phyloP scores from a whole-genome alignment of 2,113 vertebrate genomes.

The Cinclus mexicanus region DNA sequence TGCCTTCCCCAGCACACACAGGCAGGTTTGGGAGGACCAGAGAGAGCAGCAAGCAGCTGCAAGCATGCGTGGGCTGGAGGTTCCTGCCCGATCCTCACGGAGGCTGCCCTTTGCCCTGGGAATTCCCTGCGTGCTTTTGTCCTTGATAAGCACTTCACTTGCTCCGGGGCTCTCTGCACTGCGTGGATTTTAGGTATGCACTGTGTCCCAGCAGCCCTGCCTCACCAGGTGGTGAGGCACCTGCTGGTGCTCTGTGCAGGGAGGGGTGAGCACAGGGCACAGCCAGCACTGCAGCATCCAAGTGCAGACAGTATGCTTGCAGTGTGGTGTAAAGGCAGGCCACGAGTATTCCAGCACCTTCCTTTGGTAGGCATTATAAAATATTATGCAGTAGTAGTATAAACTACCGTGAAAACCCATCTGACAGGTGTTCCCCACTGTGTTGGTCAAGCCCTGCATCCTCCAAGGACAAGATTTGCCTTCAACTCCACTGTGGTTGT shows the following conservation, averaged over 20 bases:
- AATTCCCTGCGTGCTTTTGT: neutral
- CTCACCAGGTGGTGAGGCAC: neutral
- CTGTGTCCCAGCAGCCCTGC: neutral
- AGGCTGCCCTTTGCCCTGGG: neutral
- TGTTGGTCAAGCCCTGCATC: neutral
- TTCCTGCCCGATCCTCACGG: neutral
- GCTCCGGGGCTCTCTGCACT: neutral
- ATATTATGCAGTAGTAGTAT: too few relatives aligned
- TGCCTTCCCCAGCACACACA: neutral
- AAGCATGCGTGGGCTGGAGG: neutral
- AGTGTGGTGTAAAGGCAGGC: neutral
- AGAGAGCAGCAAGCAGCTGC: conserved; percentile 35
- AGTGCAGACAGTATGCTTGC: fast-evolving
- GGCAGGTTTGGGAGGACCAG: neutral
- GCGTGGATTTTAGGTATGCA: neutral
- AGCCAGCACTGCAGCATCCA: neutral
- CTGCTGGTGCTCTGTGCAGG: fast-evolving
- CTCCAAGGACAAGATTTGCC: neutral
- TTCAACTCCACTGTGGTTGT: neutral
- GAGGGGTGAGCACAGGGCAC: neutral
- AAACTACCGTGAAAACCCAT: neutral
- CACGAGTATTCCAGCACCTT: neutral
- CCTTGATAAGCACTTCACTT: neutral
- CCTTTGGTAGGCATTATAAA: neutral
- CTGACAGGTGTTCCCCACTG: neutral